These are phyloP conservation scores for Rhinichthys osculus DNA, from an alignment of 2,797 vertebrate species.

Conservation along the genomic window DNA sequence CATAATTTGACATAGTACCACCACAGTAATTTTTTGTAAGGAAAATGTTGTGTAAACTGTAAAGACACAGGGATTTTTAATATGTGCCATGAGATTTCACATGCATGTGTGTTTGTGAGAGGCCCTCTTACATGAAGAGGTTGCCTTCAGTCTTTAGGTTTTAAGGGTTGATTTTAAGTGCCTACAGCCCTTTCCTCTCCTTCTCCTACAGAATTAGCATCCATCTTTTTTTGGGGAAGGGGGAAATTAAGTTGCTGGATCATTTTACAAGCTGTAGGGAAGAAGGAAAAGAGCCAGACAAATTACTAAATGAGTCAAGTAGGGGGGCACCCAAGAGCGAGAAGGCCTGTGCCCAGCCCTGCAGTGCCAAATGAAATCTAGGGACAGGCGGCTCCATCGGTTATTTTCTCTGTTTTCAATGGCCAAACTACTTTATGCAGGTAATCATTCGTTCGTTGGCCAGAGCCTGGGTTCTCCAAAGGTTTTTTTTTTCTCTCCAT, in stretches of 20 bases:
- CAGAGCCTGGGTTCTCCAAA: too few species aligned
- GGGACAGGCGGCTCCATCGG: conserved; percentile 64
- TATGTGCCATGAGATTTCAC: neutral
- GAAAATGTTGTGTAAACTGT: neutral
- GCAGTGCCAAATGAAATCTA: conserved; percentile 55
- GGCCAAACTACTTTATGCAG: conserved; percentile 15
- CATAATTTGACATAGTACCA: neutral
- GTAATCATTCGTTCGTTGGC: neutral
- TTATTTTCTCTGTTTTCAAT: conserved; percentile 34
- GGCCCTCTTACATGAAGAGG: conserved; percentile 9
- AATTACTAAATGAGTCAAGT: conserved; percentile 83
- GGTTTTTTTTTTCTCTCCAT: too few species aligned
- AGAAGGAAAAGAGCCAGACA: conserved; percentile 88
- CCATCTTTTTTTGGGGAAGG: conserved; percentile 70
- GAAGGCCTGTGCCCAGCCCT: conserved; percentile 58
- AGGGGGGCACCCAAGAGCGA: conserved; percentile 67
- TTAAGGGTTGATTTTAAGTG: conserved; percentile 58
- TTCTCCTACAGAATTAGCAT: conserved; percentile 78
- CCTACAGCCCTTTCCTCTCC: conserved; percentile 65
- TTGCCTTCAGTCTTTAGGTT: conserved; percentile 58
- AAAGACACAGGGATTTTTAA: neutral
- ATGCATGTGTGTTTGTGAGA: conserved; percentile 19
- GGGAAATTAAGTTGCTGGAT: conserved; percentile 80
- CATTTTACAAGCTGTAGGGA: conserved; percentile 85
- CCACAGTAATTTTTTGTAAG: neutral